Evolutionary conservation across 1,140 invertebrate genomes (phyloP).

Genomic region (Trypoxylus dichotomus): DNA sequence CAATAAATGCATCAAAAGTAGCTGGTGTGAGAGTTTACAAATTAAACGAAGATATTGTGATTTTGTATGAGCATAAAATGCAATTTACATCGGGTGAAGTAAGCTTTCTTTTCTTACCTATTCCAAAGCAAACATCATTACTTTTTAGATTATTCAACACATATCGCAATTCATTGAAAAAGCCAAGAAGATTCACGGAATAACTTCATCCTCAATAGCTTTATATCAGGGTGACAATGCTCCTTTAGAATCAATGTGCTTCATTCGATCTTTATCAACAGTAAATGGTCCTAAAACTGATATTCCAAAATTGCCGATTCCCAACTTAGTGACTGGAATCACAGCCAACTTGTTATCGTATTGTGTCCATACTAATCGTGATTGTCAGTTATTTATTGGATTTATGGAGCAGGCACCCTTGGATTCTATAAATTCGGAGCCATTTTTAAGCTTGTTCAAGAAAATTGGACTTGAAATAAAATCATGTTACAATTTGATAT

Average conservation of each 20-base stretch:
- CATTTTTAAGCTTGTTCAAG: constrained; percentile 41
- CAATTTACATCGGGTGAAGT: constrained; percentile 33
- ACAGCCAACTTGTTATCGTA: constrained; percentile 42
- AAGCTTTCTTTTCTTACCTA: not conserved
- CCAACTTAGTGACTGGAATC: constrained; percentile 45
- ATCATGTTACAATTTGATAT: constrained; percentile 20
- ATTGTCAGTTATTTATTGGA: constrained; percentile 41
- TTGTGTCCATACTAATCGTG: constrained; percentile 37
- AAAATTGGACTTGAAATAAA: constrained; percentile 32
- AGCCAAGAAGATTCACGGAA: constrained; percentile 38
- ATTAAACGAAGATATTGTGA: constrained; percentile 34
- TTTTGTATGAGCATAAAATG: constrained; percentile 38
- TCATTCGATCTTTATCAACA: constrained; percentile 38
- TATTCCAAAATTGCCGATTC: constrained; percentile 39
- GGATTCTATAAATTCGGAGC: constrained; percentile 43
- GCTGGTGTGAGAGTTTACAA: constrained; percentile 37
- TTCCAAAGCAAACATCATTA: too few relatives aligned
- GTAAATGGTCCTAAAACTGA: constrained; percentile 31
- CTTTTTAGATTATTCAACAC: constrained; percentile 42
- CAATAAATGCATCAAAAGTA: constrained; percentile 37
- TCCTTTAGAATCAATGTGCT: constrained; percentile 28
- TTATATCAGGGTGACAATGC: constrained; percentile 35
- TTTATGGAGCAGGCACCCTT: constrained; percentile 42
- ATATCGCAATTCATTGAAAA: constrained; percentile 38
- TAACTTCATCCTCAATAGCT: constrained; percentile 40